These are phyloP conservation scores for Adelosebastes latens DNA, from an alignment of 2,797 vertebrate species.

Conservation along the genomic window DNA sequence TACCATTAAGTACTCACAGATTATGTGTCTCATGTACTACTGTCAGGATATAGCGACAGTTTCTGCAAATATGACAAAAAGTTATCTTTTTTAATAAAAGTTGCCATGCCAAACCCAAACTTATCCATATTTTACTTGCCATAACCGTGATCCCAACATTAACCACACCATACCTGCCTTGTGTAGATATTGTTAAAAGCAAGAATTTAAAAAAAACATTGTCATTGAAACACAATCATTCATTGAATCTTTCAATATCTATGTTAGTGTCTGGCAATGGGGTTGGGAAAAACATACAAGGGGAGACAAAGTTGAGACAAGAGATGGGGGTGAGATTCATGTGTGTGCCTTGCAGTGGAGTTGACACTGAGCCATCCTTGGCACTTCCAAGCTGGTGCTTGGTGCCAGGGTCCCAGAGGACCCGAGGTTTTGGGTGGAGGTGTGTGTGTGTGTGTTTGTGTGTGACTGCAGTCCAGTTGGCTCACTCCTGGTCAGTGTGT, in stretches of 20 bases:
- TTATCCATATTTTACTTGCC: background rate
- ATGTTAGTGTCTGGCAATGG: background rate
- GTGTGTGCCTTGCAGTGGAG: background rate
- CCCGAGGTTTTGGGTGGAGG: conserved; percentile 12
- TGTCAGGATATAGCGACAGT: background rate
- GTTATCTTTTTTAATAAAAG: background rate
- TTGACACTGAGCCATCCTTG: conserved; percentile 34
- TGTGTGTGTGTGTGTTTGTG: conserved; percentile 20
- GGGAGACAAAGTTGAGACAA: background rate
- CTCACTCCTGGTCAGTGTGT: conserved; percentile 56
- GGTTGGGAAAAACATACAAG: background rate
- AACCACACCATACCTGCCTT: background rate
- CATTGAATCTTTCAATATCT: background rate
- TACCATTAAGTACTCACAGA: no score
- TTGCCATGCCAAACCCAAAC: background rate
- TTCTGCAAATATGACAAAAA: background rate
- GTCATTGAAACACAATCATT: background rate
- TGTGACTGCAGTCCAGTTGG: background rate
- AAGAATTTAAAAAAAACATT: background rate
- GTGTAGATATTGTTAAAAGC: background rate
- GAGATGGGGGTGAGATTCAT: background rate
- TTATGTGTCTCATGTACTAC: background rate
- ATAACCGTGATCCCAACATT: background rate
- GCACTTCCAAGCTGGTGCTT: background rate
- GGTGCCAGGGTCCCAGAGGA: conserved; percentile 29